phyloP scores from a whole-genome alignment of 1,140 invertebrate genomes.

The Linepithema humile region DNA sequence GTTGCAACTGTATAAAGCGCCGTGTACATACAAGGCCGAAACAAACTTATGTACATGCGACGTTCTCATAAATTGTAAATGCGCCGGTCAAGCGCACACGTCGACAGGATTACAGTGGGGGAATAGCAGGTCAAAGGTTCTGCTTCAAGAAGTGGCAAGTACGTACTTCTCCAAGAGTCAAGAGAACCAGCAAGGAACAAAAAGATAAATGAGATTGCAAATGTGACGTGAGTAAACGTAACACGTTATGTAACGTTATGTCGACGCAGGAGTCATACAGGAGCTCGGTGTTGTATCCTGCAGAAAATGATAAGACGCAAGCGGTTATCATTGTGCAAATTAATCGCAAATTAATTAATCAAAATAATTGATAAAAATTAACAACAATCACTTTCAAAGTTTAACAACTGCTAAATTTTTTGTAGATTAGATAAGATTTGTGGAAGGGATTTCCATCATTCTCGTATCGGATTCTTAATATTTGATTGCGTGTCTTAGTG shows the following conservation, averaged over 20 bases:
- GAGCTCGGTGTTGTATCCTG: neutral
- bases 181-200: neutral
- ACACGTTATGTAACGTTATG: neutral
- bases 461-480: neutral
- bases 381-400: too few relatives aligned
- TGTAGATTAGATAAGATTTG: too few relatives aligned
- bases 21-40: slow-evolving; percentile 23
- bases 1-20: neutral
- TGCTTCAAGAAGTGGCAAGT: slow-evolving; percentile 14
- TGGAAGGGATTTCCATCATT: too few relatives aligned
- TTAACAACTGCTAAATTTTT: too few relatives aligned
- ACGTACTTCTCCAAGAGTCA: neutral
- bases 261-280: neutral
- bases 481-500: slow-evolving; percentile 13
- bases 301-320: neutral
- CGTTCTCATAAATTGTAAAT: slow-evolving; percentile 67
- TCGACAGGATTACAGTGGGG: neutral
- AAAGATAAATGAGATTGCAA: slow-evolving; percentile 24
- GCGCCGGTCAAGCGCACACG: neutral
- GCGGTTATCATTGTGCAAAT: neutral
- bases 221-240: neutral
- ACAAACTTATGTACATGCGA: slow-evolving; percentile 9
- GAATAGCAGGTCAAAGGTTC: slow-evolving; percentile 52
- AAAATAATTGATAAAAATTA: neutral
- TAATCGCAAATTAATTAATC: neutral